Percentiles rank a stretch among this genome's conserved stretches.
Conservation (phyloP, 23 tunicate genomes). For the Ciona savignyi region DNA sequence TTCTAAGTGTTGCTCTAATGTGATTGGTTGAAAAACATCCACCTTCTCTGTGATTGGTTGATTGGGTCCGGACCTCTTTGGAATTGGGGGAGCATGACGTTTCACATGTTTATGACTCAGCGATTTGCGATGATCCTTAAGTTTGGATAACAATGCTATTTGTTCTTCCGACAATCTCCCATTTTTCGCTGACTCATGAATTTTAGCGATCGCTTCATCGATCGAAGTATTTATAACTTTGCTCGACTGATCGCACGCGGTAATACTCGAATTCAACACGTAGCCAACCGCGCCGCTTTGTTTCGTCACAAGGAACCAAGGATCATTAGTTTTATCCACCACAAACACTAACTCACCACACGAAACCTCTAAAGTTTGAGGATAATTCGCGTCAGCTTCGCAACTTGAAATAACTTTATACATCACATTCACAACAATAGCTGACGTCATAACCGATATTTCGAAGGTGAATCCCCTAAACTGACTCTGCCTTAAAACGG, state of each 20-base stretch:
- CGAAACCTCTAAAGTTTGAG: slow-evolving; percentile 32
- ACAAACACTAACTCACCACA: slow-evolving; percentile 38
- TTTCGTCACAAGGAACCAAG: slow-evolving; percentile 80
- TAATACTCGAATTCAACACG: slow-evolving; percentile 13
- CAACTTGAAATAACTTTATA: too few species aligned
- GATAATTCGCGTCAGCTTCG: background rate
- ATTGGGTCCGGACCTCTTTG: too few species aligned
- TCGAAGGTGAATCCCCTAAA: too few species aligned
- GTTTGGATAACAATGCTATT: background rate
- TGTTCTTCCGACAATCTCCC: slow-evolving; percentile 28
- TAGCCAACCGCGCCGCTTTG: slow-evolving; percentile 50
- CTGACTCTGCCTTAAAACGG: too few species aligned
- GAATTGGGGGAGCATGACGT: too few species aligned
- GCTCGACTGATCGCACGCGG: background rate
- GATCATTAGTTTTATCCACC: slow-evolving; percentile 48
- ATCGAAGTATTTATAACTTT: slow-evolving; percentile 27
- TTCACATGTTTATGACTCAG: background rate
- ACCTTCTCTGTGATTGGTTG: too few species aligned
- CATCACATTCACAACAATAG: too few species aligned
- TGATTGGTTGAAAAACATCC: too few species aligned
- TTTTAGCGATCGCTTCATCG: slow-evolving; percentile 37
- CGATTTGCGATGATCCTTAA: background rate
- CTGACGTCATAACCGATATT: too few species aligned
- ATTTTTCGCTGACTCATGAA: slow-evolving; percentile 23
- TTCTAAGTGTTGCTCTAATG: too few species aligned